Evolutionary conservation across 2,113 vertebrate species (phyloP), one percentile per base, ranked within the genome.

Genomic region (Cercocebus atys): DNA sequence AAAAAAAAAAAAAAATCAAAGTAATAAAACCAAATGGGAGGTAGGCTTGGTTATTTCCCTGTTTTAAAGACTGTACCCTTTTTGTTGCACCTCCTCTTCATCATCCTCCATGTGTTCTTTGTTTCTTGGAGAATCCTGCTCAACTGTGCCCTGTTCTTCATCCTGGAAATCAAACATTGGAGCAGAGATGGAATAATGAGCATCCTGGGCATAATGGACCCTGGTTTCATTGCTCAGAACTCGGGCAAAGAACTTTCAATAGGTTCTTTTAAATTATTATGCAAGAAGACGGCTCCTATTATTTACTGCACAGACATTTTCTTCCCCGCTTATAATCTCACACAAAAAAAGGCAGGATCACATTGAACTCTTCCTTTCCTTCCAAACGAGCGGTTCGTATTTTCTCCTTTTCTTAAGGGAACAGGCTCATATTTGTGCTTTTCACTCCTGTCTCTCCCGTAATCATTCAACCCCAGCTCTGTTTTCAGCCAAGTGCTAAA

Each of bases 41-140:
- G 30, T 50, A 59, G 1, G 3, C 59, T 5, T 47, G 50, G 38
- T 66, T 59, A 20, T 70, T 79, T 32, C 9, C 30, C 1, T 78
- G 45, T 64, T 52, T 45, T 59, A 90, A 96, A 92, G 94, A 35
- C 40, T 40, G 82, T 99, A 99, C 99, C 99, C 92, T 98, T 98
- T 98, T 47, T 73, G 57, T 38, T 1, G 87, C 10, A 12, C 81
- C 2, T 98, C 97, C 88, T 97, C 93, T 13, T 96, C 93, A 20
- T 96, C 79, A 5, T 97, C 91, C 32, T 88, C 22, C 6, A 90
- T 79, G 25, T 93, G 45, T 40, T 11, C 3, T 94, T 97, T 97
- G 76, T 91, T 97, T 96, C 88, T 94, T 64, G 13, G 93, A 50
- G 88, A 94, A 82, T 98, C 93, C 14, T 40, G 97, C 85, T 98